A percentile compares a stretch with the other conserved stretches of the same genome.
Conservation (phyloP, 2,113 vertebrate species). For the Prietella phreatophila region DNA sequence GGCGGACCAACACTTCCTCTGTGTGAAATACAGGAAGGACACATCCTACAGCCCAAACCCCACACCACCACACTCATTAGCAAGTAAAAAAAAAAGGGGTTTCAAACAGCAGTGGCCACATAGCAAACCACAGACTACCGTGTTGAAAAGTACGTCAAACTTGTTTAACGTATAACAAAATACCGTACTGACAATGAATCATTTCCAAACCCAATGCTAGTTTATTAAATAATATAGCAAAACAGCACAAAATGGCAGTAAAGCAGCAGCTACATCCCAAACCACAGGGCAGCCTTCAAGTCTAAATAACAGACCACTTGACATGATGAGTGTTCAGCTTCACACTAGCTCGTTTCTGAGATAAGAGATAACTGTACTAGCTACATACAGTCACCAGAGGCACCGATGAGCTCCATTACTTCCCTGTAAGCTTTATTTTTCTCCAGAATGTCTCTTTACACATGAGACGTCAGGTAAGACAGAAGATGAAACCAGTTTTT, state of each 20-base stretch:
- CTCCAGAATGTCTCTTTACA: background rate
- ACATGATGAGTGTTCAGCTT: background rate
- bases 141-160: background rate
- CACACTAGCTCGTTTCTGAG: background rate
- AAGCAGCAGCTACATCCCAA: background rate
- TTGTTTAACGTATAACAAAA: background rate
- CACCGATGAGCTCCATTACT: background rate
- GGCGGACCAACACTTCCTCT: slow-evolving; percentile 35
- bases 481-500: background rate
- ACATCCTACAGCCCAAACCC: slow-evolving; percentile 7
- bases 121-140: background rate
- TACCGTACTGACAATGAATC: too few species aligned
- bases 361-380: background rate
- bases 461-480: background rate
- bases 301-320: too few species aligned
- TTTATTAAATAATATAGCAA: background rate
- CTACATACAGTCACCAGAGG: background rate
- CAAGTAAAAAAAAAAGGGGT: background rate
- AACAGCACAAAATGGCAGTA: background rate
- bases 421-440: background rate
- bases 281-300: background rate
- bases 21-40: slow-evolving; percentile 31
- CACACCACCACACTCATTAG: background rate
- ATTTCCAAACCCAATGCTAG: background rate
- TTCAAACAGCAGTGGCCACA: background rate